These are phyloP conservation scores for Brachypteracias leptosomus DNA, from an alignment of 2,113 vertebrate species.

Conservation along the genomic window DNA sequence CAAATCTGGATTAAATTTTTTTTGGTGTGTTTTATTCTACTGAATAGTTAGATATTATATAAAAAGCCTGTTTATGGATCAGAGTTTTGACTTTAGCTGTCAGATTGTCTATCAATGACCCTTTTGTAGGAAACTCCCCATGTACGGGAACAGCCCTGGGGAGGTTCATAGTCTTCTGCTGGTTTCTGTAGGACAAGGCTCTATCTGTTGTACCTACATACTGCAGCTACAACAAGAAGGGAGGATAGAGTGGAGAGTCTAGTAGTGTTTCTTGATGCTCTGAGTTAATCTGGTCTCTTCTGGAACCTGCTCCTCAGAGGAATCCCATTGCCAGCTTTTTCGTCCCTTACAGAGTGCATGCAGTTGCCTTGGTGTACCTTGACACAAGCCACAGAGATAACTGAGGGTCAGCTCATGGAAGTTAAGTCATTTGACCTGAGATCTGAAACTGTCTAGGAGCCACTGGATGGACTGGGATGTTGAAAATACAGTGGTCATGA, in stretches of 20 bases:
- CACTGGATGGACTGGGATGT: background rate
- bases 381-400: background rate
- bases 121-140: background rate
- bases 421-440: background rate
- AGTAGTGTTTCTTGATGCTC: background rate
- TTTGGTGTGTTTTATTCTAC: background rate
- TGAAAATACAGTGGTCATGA: background rate
- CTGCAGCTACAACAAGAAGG: background rate
- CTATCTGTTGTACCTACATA: background rate
- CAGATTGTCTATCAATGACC: background rate
- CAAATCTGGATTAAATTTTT: background rate
- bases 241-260: background rate
- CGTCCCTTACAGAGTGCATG: background rate
- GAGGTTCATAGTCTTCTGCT: background rate
- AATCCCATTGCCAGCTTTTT: background rate
- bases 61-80: background rate
- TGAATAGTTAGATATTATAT: background rate
- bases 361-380: background rate
- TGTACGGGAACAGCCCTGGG: background rate
- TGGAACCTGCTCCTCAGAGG: background rate
- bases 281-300: background rate
- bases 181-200: background rate
- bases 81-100: background rate
- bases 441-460: background rate
- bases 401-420: background rate